Conservation (phyloP, 2,113 vertebrate genomes). For the Ctenomys sociabilis region DNA sequence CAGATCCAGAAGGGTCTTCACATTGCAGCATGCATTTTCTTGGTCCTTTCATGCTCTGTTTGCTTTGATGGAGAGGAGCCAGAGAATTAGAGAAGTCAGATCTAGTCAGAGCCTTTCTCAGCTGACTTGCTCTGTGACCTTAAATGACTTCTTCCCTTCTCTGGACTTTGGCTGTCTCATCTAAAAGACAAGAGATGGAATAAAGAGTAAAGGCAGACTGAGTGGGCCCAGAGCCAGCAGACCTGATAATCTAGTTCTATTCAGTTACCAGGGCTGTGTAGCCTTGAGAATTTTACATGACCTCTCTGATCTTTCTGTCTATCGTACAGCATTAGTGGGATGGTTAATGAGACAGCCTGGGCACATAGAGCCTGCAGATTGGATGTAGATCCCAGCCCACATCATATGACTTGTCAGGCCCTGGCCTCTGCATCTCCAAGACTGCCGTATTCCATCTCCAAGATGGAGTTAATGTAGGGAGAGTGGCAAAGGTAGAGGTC, state of each 20-base stretch:
- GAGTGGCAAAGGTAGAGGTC: not conserved
- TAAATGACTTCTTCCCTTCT: conserved; percentile 52
- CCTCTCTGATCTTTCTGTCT: not conserved
- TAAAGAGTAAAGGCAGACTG: not conserved
- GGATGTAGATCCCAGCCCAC: not conserved
- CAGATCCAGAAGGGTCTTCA: not conserved
- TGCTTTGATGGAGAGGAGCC: not conserved
- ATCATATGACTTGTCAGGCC: not conserved
- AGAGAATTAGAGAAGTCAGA: not conserved
- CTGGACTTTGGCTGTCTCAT: not conserved
- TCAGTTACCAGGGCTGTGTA: not conserved
- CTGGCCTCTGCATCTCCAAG: rapidly evolving
- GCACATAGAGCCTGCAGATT: rapidly evolving
- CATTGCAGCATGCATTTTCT: not conserved
- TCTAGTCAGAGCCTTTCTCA: conserved; percentile 8
- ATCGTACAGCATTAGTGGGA: not conserved
- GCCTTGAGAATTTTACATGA: not conserved
- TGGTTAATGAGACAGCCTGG: not conserved
- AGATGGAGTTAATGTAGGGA: rapidly evolving
- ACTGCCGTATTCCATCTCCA: not conserved
- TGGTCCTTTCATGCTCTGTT: conserved; percentile 29
- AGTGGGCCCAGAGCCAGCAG: not conserved
- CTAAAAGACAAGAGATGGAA: not conserved
- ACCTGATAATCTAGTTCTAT: not conserved
- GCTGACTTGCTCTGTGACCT: not conserved